Percentiles rank a stretch among this genome's conserved stretches.
phyloP scores from a whole-genome alignment of 2,113 vertebrate genomes.

The Syngnathus floridae region DNA sequence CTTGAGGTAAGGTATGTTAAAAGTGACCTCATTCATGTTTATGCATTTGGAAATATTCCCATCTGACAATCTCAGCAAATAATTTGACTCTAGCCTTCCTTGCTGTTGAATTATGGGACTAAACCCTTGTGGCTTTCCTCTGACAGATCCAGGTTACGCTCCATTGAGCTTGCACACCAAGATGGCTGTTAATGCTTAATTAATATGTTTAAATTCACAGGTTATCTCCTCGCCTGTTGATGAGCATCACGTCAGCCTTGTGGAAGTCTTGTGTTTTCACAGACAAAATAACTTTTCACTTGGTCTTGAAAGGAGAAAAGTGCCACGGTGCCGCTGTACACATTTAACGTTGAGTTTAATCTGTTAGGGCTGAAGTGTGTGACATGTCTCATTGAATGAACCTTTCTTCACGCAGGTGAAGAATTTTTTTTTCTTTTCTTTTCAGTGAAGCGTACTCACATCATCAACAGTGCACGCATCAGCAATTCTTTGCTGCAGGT shows the following conservation, averaged over 20 bases:
- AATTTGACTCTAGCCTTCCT: slow-evolving; percentile 37
- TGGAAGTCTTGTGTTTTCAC: slow-evolving; percentile 6
- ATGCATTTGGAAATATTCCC: slow-evolving; percentile 27
- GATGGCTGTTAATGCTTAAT: slow-evolving; percentile 41
- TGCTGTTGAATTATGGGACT: slow-evolving; percentile 34
- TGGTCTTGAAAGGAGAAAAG: neutral
- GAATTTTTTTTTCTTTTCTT: slow-evolving; percentile 8
- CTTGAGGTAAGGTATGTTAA: neutral
- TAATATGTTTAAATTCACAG: slow-evolving; percentile 41
- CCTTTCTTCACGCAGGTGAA: slow-evolving; percentile 14
- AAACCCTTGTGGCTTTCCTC: slow-evolving; percentile 23
- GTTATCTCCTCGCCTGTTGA: slow-evolving; percentile 23
- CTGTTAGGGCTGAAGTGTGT: slow-evolving; percentile 14
- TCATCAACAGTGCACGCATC: slow-evolving; percentile 29
- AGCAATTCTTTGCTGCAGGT: slow-evolving; percentile 32
- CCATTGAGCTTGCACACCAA: slow-evolving; percentile 15
- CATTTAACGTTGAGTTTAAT: slow-evolving; percentile 10
- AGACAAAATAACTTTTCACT: neutral
- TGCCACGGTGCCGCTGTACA: neutral
- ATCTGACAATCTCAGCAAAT: slow-evolving; percentile 9
- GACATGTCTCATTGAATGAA: neutral
- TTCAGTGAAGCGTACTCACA: slow-evolving; percentile 10
- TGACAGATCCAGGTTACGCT: slow-evolving; percentile 37
- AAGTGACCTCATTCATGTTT: slow-evolving; percentile 19
- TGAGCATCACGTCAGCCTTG: slow-evolving; percentile 1